phyloP scores from a whole-genome alignment of 2,113 vertebrate genomes.

The Peromyscus leucopus region DNA sequence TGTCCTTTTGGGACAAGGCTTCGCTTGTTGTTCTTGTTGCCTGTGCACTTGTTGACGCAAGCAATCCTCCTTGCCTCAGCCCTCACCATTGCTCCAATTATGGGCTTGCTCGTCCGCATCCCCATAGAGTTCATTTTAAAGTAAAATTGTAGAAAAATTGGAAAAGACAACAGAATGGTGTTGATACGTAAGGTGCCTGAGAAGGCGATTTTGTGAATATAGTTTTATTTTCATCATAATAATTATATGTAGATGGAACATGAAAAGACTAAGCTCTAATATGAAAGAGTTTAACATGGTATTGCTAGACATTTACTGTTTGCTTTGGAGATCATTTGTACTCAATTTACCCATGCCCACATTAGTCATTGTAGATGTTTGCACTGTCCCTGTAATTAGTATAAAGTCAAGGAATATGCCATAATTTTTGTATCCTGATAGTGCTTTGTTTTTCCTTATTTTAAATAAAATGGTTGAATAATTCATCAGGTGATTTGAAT shows the following conservation, averaged over 20 bases:
- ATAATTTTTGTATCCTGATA: background rate
- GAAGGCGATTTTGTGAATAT: slow-evolving; percentile 8
- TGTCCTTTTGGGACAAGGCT: background rate
- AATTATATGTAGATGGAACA: background rate
- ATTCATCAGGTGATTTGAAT: background rate
- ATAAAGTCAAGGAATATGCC: background rate
- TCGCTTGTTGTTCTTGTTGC: background rate
- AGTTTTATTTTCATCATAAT: slow-evolving; percentile 9
- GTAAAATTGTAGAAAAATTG: background rate
- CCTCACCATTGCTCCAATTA: too few species aligned
- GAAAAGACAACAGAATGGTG: background rate
- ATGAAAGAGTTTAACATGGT: background rate
- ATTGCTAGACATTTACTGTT: background rate
- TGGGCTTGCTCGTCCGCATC: rapidly evolving
- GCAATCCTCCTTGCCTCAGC: background rate
- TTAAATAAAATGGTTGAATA: background rate
- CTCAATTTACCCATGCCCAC: background rate
- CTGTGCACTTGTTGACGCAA: background rate
- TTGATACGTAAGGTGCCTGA: background rate
- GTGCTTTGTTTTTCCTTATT: background rate
- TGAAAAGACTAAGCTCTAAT: background rate
- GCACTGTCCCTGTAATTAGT: background rate
- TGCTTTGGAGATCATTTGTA: background rate
- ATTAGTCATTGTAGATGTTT: slow-evolving; percentile 42
- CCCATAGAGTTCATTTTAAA: background rate